phyloP scores from a whole-genome alignment of 2,797 vertebrate species.

The Triplophysa yarkandensis region DNA sequence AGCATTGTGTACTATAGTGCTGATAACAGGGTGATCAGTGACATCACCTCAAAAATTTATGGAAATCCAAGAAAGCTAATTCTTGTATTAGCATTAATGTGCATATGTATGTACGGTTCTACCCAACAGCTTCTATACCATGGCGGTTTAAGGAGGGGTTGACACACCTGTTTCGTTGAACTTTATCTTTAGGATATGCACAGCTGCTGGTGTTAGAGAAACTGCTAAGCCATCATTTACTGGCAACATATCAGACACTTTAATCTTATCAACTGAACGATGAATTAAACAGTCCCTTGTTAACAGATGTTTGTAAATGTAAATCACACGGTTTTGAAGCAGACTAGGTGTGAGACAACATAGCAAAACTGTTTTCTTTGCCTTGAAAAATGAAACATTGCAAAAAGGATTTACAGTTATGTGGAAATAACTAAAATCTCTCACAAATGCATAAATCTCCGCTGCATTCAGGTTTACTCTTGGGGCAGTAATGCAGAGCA shows the following conservation, averaged over 20 bases:
- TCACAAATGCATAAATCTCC: conserved; percentile 4
- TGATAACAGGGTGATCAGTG: neutral
- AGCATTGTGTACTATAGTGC: conserved; percentile 45
- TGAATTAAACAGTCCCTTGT: neutral
- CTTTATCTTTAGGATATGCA: neutral
- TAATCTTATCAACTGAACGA: neutral
- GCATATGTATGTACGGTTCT: neutral
- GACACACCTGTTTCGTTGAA: neutral
- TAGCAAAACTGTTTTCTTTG: neutral
- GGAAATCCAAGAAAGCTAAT: neutral
- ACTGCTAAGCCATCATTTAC: conserved; percentile 6
- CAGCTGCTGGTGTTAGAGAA: neutral
- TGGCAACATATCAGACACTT: neutral
- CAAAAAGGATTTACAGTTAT: neutral
- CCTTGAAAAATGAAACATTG: neutral
- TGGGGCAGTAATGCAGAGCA: conserved; percentile 15
- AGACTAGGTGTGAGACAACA: neutral
- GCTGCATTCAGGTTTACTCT: conserved; percentile 3
- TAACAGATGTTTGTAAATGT: neutral
- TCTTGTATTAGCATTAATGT: neutral
- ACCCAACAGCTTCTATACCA: conserved; percentile 7
- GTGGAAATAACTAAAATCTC: conserved; percentile 1
- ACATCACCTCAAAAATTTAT: neutral
- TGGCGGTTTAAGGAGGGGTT: neutral
- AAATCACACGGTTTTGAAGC: neutral